Evolutionary conservation across 2,113 vertebrate genomes (phyloP).

Genomic region (Eleginops maclovinus): DNA sequence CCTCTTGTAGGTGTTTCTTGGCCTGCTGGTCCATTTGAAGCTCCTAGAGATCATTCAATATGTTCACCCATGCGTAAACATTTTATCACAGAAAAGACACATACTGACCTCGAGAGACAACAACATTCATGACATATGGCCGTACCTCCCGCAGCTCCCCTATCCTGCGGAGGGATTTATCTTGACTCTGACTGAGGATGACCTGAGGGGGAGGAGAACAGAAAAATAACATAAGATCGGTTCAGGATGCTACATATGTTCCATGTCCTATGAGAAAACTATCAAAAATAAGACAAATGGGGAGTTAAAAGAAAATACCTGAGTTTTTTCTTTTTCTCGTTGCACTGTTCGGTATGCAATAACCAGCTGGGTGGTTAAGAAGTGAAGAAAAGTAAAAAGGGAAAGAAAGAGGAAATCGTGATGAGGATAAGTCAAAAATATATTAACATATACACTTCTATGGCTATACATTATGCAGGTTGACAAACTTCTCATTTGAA

Average conservation of each 20-base stretch:
- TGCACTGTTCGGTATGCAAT: conserved; percentile 91
- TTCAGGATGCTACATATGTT: not conserved
- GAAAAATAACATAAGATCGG: conserved; percentile 15
- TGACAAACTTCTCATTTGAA: not conserved
- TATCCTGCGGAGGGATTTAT: conserved; percentile 95
- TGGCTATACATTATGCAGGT: not conserved
- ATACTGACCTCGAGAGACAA: not conserved
- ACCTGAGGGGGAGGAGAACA: conserved; percentile 77
- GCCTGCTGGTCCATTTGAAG: conserved; percentile 98
- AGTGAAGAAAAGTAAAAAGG: not conserved
- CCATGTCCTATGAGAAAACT: not conserved
- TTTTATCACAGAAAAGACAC: not conserved
- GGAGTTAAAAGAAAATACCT: conserved; percentile 83
- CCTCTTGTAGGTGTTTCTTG: conserved; percentile 98
- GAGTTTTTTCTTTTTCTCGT: conserved; percentile 95
- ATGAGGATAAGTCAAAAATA: not conserved
- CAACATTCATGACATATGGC: not conserved
- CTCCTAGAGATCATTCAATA: conserved; percentile 83
- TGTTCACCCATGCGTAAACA: not conserved
- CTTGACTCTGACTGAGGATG: conserved; percentile 96
- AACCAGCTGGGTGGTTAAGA: conserved; percentile 84
- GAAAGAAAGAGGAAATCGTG: not conserved
- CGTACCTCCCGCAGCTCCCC: conserved; percentile 94
- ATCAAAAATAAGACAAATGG: not conserved
- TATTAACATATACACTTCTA: not conserved